Evolutionary conservation across 2,113 vertebrate genomes (phyloP).

Genomic region (Pica pica): DNA sequence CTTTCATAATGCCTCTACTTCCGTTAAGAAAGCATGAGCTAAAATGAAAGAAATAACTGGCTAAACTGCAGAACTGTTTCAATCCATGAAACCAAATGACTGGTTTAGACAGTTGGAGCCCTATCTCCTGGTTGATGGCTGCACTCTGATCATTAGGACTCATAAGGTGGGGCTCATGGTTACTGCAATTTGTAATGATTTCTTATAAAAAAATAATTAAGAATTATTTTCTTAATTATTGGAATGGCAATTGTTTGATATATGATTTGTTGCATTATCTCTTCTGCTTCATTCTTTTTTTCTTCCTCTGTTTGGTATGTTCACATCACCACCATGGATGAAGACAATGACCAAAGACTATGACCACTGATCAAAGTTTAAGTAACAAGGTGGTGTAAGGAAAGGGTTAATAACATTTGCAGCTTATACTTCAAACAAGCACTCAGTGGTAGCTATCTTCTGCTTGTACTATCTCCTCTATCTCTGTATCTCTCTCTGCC

Average conservation of each 20-base stretch:
- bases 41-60: neutral
- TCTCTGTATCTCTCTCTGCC: neutral
- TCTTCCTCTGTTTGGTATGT: neutral
- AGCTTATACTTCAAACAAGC: neutral
- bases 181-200: neutral
- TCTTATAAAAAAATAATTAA: too few relatives aligned
- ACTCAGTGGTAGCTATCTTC: neutral
- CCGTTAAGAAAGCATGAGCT: fast-evolving
- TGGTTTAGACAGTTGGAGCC: neutral
- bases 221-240: neutral
- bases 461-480: neutral
- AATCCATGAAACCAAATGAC: neutral
- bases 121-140: neutral
- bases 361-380: neutral
- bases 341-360: neutral
- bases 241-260: neutral
- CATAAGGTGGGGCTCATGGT: neutral
- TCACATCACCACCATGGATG: neutral
- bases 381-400: neutral
- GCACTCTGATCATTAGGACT: neutral
- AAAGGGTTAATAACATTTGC: neutral
- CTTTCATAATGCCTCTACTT: neutral
- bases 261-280: neutral
- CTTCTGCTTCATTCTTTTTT: neutral
- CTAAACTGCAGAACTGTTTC: neutral